These are phyloP conservation scores for Notechis scutatus DNA, from an alignment of 2,113 vertebrate genomes.

Conservation along the genomic window DNA sequence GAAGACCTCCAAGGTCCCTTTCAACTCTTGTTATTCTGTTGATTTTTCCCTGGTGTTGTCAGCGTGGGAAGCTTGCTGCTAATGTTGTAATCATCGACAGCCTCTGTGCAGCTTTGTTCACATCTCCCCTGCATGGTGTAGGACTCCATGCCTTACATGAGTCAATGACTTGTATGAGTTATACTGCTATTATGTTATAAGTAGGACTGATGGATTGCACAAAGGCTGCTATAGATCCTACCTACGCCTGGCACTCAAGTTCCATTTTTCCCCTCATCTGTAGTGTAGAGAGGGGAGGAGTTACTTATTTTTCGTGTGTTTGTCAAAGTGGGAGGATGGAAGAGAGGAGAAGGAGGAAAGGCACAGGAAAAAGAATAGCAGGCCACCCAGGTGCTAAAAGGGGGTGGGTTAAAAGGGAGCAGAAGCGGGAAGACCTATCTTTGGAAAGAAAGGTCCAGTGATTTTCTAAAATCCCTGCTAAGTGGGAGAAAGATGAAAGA, in stretches of 20 bases:
- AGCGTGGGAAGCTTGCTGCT: slow-evolving; percentile 18
- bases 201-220: slow-evolving; percentile 65
- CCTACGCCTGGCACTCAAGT: slow-evolving; percentile 16
- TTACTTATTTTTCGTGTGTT: slow-evolving; percentile 9
- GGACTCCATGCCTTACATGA: slow-evolving; percentile 54
- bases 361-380: background rate
- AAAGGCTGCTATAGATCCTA: slow-evolving; percentile 58
- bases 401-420: background rate
- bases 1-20: background rate
- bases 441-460: background rate
- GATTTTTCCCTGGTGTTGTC: slow-evolving; percentile 43
- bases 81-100: slow-evolving; percentile 42
- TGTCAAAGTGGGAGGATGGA: background rate
- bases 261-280: slow-evolving; percentile 49
- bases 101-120: slow-evolving; percentile 55
- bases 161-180: slow-evolving; percentile 59
- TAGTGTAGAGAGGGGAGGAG: slow-evolving; percentile 49
- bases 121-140: slow-evolving; percentile 62
- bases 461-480: background rate
- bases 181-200: slow-evolving; percentile 69
- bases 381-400: background rate
- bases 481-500: background rate
- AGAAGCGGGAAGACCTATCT: no score
- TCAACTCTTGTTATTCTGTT: background rate
- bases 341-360: slow-evolving; percentile 15